phyloP scores from a whole-genome alignment of 2,797 vertebrate genomes.

The Manis crassicaudata region DNA sequence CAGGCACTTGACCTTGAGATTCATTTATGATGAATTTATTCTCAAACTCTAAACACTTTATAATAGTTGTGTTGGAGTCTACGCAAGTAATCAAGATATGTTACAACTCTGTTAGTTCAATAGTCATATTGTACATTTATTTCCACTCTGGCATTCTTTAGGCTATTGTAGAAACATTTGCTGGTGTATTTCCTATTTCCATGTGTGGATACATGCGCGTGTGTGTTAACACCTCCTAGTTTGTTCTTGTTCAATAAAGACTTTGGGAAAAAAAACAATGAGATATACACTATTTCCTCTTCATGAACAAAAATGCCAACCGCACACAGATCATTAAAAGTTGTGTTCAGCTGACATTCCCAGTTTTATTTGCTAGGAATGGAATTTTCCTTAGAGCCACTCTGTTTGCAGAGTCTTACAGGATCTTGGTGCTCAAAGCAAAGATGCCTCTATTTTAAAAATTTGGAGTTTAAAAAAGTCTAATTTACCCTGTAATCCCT shows the following conservation, averaged over 20 bases:
- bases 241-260: slow-evolving; percentile 44
- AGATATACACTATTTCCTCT: neutral
- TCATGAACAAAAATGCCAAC: neutral
- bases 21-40: slow-evolving; percentile 54
- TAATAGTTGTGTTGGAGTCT: slow-evolving; percentile 14
- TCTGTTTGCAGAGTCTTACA: slow-evolving; percentile 36
- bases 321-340: slow-evolving; percentile 19
- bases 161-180: neutral
- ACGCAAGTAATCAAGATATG: slow-evolving; percentile 44
- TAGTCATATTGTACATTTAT: neutral
- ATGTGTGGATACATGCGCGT: neutral
- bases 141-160: neutral
- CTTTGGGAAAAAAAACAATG: slow-evolving; percentile 1
- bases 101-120: neutral
- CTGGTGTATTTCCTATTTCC: neutral
- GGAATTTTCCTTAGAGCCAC: slow-evolving; percentile 56
- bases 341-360: slow-evolving; percentile 22
- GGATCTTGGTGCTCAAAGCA: slow-evolving; percentile 67
- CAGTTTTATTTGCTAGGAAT: neutral
- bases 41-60: slow-evolving; percentile 43
- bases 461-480: slow-evolving; percentile 66
- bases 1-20: slow-evolving; percentile 51
- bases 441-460: slow-evolving; percentile 71
- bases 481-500: slow-evolving; percentile 76
- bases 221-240: neutral